Percentiles rank a stretch among this genome's conserved stretches.
phyloP scores from a whole-genome alignment of 2,888 invertebrate species.

The Ormyrus labotus region DNA sequence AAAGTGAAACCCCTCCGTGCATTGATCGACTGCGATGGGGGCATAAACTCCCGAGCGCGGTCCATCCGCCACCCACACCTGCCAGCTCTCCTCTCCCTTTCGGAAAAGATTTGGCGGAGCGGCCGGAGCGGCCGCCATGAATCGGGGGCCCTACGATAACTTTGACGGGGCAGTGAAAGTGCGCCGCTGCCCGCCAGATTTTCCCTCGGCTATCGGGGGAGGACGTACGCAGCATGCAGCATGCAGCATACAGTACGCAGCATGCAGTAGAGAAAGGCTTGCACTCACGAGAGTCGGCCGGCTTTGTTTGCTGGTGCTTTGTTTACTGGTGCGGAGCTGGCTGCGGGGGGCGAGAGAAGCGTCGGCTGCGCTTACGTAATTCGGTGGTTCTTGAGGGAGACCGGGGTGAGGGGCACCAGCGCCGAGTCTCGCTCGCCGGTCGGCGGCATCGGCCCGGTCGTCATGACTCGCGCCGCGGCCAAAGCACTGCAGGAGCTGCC shows the following conservation, averaged over 20 bases:
- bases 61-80: slow-evolving; percentile 64
- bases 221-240: too few relatives aligned
- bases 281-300: slow-evolving; percentile 61
- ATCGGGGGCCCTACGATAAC: too few relatives aligned
- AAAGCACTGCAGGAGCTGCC: neutral
- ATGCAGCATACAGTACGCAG: too few relatives aligned
- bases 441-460: slow-evolving; percentile 8
- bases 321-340: slow-evolving; percentile 48
- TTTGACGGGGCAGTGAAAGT: too few relatives aligned
- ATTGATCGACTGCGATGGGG: slow-evolving; percentile 75
- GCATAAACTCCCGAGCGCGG: slow-evolving; percentile 67
- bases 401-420: slow-evolving; percentile 61
- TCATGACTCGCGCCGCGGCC: neutral
- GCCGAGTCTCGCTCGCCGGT: neutral
- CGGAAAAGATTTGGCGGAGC: neutral
- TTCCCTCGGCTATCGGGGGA: too few relatives aligned
- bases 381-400: slow-evolving; percentile 71
- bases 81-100: slow-evolving; percentile 75
- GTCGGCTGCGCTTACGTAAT: slow-evolving; percentile 66
- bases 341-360: slow-evolving; percentile 2
- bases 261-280: slow-evolving; percentile 64
- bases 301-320: slow-evolving; percentile 59
- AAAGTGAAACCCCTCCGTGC: slow-evolving; percentile 76
- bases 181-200: too few relatives aligned
- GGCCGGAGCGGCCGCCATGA: too few relatives aligned